A percentile compares a stretch with the other conserved stretches of the same genome.
Conservation (phyloP, 2,113 vertebrate genomes). For the Parus major region DNA sequence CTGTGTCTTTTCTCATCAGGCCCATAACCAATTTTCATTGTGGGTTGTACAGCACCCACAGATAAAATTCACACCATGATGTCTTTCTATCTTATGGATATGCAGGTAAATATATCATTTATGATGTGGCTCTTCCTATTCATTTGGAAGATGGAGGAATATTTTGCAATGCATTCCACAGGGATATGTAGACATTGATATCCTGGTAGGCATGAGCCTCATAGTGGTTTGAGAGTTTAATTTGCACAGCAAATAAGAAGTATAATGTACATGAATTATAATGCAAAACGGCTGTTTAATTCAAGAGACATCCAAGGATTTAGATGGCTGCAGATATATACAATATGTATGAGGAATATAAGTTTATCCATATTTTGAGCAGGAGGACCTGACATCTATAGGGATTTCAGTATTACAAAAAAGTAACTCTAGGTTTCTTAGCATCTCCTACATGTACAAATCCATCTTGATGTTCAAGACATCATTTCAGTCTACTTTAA, state of each 20-base stretch:
- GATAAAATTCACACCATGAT: background rate
- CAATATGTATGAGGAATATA: slow-evolving; percentile 46
- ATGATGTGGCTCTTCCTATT: background rate
- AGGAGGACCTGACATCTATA: background rate
- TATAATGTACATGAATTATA: slow-evolving; percentile 29
- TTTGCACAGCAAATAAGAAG: slow-evolving; percentile 20
- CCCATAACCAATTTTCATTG: background rate
- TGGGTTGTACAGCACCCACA: background rate
- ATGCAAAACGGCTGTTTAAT: slow-evolving; percentile 41
- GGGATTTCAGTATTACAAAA: background rate
- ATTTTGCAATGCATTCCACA: background rate
- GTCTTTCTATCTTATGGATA: background rate
- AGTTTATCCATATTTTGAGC: background rate
- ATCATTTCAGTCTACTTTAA: background rate
- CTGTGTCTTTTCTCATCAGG: background rate
- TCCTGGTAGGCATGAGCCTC: background rate
- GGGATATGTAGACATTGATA: slow-evolving; percentile 1
- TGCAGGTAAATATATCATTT: slow-evolving; percentile 20
- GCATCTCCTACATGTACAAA: background rate
- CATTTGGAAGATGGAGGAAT: background rate
- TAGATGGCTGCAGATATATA: slow-evolving; percentile 26
- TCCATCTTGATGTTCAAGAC: background rate
- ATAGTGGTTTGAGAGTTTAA: slow-evolving; percentile 1
- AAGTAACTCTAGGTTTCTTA: background rate
- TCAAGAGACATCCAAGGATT: slow-evolving; percentile 41